Conservation (phyloP, 92 coral and sea anemone species). For the Isaurus tuberculatus region DNA sequence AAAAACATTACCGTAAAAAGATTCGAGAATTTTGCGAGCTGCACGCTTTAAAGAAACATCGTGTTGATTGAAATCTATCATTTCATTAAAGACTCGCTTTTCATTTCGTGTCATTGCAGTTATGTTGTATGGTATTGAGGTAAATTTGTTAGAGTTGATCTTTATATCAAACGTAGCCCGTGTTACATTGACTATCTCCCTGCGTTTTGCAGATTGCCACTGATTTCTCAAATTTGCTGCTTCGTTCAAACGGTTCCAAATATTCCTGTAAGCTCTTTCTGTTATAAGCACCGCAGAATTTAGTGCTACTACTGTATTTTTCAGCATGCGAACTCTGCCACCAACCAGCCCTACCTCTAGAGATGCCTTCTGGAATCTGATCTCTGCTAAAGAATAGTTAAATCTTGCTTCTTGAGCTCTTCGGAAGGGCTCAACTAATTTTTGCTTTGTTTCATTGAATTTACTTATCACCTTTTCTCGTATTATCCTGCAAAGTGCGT, state of each 20-base stretch:
- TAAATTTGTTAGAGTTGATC: not conserved
- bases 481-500: constrained; percentile 63
- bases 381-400: constrained; percentile 51
- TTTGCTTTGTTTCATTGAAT: constrained; percentile 39
- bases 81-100: constrained; percentile 35
- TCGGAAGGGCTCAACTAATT: constrained; percentile 43
- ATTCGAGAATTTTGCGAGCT: constrained; percentile 57
- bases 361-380: constrained; percentile 54
- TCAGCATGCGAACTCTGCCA: constrained; percentile 53
- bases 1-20: constrained; percentile 58
- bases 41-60: constrained; percentile 57
- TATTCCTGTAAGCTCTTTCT: constrained; percentile 48
- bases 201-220: constrained; percentile 16
- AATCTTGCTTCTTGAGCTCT: constrained; percentile 51
- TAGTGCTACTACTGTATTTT: constrained; percentile 46
- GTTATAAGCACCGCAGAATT: constrained; percentile 37
- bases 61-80: constrained; percentile 38
- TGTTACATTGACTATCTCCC: constrained; percentile 20
- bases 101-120: constrained; percentile 19
- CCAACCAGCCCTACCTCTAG: constrained; percentile 59
- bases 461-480: constrained; percentile 61
- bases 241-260: constrained; percentile 19
- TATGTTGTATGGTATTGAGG: constrained; percentile 14
- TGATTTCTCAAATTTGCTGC: constrained; percentile 11
- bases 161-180: constrained; percentile 37